Conservation (phyloP, 2,888 invertebrate genomes). For the Monoplex corrugatus region DNA sequence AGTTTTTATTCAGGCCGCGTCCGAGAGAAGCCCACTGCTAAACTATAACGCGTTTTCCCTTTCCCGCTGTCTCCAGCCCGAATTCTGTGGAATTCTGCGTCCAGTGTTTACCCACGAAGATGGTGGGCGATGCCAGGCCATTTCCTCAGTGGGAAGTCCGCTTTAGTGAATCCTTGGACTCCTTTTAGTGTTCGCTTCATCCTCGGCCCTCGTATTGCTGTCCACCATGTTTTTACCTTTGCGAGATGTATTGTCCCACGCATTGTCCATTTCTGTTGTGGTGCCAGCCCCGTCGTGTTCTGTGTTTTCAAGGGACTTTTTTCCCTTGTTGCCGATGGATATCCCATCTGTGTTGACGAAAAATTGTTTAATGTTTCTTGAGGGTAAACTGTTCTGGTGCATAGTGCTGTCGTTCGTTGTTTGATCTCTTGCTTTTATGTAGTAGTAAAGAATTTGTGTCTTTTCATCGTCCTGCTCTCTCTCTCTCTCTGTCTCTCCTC, state of each 20-base stretch:
- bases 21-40: background rate
- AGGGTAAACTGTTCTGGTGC: background rate
- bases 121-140: constrained; percentile 18
- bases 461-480: no score
- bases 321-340: no score
- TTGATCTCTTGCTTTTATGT: background rate
- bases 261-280: background rate
- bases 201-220: background rate
- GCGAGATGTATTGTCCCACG: background rate
- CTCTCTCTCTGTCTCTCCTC: no score
- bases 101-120: constrained; percentile 10
- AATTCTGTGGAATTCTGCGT: background rate
- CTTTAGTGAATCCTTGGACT: background rate
- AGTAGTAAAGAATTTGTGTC: no score
- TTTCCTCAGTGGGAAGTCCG: constrained; percentile 36
- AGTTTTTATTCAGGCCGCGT: background rate
- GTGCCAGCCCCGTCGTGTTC: constrained; percentile 14
- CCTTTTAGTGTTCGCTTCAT: background rate
- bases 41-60: background rate
- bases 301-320: no score
- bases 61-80: background rate
- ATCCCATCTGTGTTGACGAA: no score
- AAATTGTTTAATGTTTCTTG: no score
- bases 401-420: background rate
- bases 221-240: background rate